Base-by-base conservation (phyloP, 2,888 invertebrate genomes). In the Ochropleura leucogaster region DNA sequence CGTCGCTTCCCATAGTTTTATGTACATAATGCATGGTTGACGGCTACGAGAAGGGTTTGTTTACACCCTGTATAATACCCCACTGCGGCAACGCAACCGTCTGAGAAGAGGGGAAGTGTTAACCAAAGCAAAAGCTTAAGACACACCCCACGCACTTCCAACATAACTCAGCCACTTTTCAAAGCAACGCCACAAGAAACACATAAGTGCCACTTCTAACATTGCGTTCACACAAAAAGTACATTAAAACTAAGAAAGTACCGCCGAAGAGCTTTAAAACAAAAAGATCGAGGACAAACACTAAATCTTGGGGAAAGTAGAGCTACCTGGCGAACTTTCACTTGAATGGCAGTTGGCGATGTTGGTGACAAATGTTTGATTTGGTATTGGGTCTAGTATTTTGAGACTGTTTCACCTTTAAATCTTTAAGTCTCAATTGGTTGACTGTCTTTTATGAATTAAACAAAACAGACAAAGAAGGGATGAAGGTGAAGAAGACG, bases 191-290 rank as follows among this genome's bases (percentile, higher is more conserved):
- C 76, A 16, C 77, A 83, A 83, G 64, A 66, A 77, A 82, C 53
- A 81, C 51, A 77, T 77, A 81, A 85, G 84, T 81, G 84, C 72
- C 68, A 81, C 77, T 86, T 88, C 66, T 53, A 81, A 80, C 77
- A 83, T 74, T 77, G 57, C 51, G 62, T 75, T 85, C 79, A 77
- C 82, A 84, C 84, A 87, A 85, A 87, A 88, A 87, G 88, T 81
- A 85, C 88, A 87, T 86, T 86, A 86, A 78, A 85, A 87, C 77
- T 84, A 79, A 79, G 84, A 84, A 84, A 84, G 69, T 68, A 72
- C 55, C 82, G 59, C 53, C 49, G 53, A 72, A 77, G 74, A 79
- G 82, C 68, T 84, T 74, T 79, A 75, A 87, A 86, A 84, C 82
- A 87, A 84, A 86, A 87, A 81, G 81, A 87, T 79, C 73, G 72